Conservation (phyloP, 2,113 vertebrate genomes). For the Labeo catla region DNA sequence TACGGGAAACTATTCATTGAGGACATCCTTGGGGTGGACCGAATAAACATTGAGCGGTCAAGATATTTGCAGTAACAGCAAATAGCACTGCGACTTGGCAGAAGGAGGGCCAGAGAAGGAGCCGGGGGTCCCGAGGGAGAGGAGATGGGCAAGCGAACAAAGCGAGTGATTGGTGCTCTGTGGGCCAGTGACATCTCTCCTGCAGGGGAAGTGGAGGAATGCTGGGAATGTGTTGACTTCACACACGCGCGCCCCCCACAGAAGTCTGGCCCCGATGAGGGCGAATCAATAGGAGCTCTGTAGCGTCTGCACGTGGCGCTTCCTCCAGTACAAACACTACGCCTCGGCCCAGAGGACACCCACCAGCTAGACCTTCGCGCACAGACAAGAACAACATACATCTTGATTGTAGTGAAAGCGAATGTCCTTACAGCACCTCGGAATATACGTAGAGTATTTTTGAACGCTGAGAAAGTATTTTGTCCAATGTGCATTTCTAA, state of each 20-base stretch:
- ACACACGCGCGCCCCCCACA: slow-evolving; percentile 71
- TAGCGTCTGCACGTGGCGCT: slow-evolving; percentile 70
- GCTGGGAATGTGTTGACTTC: slow-evolving; percentile 86
- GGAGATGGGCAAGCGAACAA: slow-evolving; percentile 26
- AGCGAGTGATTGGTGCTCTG: slow-evolving; percentile 17
- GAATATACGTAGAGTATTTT: background rate
- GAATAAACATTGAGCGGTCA: slow-evolving; percentile 34
- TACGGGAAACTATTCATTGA: slow-evolving; percentile 40
- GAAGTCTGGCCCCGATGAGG: slow-evolving; percentile 73
- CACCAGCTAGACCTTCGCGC: slow-evolving; percentile 13
- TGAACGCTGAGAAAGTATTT: background rate
- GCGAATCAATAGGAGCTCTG: slow-evolving; percentile 77
- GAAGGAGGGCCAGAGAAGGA: slow-evolving; percentile 34
- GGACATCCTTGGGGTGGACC: slow-evolving; percentile 38
- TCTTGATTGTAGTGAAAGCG: background rate
- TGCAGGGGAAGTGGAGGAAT: slow-evolving; percentile 85
- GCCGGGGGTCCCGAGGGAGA: slow-evolving; percentile 50
- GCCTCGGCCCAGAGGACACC: slow-evolving; percentile 53
- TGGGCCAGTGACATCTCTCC: slow-evolving; percentile 75
- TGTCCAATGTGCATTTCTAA: background rate
- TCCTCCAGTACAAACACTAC: slow-evolving; percentile 71
- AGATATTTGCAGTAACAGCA: slow-evolving; percentile 52
- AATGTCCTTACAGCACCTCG: background rate
- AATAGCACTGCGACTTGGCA: slow-evolving; percentile 63
- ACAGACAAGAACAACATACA: slow-evolving; percentile 43